phyloP scores from a whole-genome alignment of 2,888 invertebrate genomes.

The Lymantria dispar region DNA sequence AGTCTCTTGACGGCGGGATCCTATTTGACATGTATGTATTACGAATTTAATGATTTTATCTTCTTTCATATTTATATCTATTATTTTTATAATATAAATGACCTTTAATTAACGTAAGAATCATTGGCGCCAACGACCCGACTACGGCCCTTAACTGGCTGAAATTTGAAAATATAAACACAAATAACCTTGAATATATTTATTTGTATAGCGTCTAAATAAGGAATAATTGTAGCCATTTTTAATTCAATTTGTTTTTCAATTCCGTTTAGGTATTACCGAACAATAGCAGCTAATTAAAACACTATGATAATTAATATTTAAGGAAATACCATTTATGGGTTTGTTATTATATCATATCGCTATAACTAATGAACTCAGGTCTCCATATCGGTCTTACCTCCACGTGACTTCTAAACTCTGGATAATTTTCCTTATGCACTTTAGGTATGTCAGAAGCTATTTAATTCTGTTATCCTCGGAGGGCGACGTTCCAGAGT shows the following conservation, averaged over 20 bases:
- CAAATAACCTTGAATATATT: not conserved
- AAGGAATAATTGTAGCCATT: not conserved
- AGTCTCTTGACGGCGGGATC: too few relatives aligned
- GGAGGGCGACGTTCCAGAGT: too few relatives aligned
- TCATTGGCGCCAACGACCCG: too few relatives aligned
- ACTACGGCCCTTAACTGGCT: too few relatives aligned
- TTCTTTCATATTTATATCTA: too few relatives aligned
- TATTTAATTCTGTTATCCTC: too few relatives aligned
- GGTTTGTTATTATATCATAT: constrained; percentile 6
- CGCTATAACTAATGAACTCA: not conserved
- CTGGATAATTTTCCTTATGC: too few relatives aligned
- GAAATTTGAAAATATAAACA: not conserved
- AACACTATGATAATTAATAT: not conserved
- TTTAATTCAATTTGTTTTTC: not conserved
- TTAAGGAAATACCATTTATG: constrained; percentile 7
- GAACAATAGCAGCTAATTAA: not conserved
- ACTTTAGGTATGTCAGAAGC: too few relatives aligned
- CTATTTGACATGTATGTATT: too few relatives aligned
- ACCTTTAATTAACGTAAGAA: too few relatives aligned
- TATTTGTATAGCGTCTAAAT: not conserved
- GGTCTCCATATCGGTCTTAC: not conserved
- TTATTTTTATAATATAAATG: too few relatives aligned
- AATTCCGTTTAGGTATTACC: not conserved
- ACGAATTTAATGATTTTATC: too few relatives aligned
- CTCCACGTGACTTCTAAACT: not conserved